Base-by-base conservation (phyloP, 2,888 invertebrate genomes). In the Microctonus hyperodae region DNA sequence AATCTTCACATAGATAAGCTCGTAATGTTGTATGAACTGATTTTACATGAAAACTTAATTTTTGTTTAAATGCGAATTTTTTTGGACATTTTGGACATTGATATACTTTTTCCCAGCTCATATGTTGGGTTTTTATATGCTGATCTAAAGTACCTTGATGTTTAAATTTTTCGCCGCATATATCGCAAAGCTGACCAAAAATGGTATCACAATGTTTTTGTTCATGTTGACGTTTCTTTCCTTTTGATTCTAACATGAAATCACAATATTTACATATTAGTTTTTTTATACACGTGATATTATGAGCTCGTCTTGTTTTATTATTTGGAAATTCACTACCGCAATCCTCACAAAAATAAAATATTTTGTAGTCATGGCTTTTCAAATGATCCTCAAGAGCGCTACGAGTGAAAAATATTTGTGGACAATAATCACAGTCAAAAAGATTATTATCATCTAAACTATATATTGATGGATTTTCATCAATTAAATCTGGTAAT, bases 61-160 rank as follows among this genome's bases (percentile, higher is more conserved):
- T 84, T 25, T 83, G 82, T 37, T 83, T 82, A 28, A 83, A 81
- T 0, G 83, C 82, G 66, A 84, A 84, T 67, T 80, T 82, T 25
- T 84, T 84, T 3, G 83, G 80, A 56, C 84, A 84, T 33, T 82
- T 81, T 0, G 83, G 80, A 64, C 84, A 84, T 57, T 83, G 79
- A 69, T 78, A 81, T 48, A 81, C 79, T 55, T 84, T 84, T 48
- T 83, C 83, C 76, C 82, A 79, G 22, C 75, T 79, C 80, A 82
- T 83, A 64, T 84, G 84, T 35, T 80, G 78, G 0, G 80, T 80
- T 56, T 83, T 83, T 2, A 80, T 73, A 20, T 84, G 83, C 53
- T 84, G 83, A 70, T 84, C 83, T n/a, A 84, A 64, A 0, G 83
- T 84, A 3, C 82, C 82, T 48, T 81, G 81, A 55, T 84, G 83